Evolutionary conservation across 2,113 vertebrate genomes (phyloP).

Genomic region (Sinocyclocheilus anshuiensis): DNA sequence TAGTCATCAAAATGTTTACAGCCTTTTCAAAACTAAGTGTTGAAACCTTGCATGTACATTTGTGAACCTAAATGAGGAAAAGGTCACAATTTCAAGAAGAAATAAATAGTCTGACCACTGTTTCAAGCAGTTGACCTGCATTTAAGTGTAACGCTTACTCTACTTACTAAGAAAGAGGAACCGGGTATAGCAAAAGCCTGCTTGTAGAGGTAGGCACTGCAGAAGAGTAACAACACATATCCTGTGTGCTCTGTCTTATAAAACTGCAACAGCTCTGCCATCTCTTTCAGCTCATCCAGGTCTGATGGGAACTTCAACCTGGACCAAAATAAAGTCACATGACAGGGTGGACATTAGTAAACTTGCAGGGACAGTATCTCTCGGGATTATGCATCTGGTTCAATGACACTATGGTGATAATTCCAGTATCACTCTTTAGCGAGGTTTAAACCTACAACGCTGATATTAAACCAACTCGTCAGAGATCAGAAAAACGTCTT

Average conservation of each 20-base stretch:
- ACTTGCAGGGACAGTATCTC: background rate
- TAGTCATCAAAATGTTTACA: background rate
- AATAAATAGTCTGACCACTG: background rate
- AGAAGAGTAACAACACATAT: conserved; percentile 90
- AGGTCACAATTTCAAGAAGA: background rate
- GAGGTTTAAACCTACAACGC: background rate
- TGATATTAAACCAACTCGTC: background rate
- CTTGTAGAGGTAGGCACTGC: conserved; percentile 95
- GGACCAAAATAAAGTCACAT: conserved; percentile 11
- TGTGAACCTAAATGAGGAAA: background rate
- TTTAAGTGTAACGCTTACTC: background rate
- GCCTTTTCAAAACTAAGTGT: background rate
- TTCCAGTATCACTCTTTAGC: background rate
- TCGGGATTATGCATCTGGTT: background rate
- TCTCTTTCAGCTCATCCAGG: conserved; percentile 86
- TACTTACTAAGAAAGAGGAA: conserved; percentile 89
- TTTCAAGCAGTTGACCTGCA: background rate
- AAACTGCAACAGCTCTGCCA: conserved; percentile 84
- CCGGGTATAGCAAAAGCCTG: conserved; percentile 97
- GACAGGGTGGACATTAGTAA: background rate
- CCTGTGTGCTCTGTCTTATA: conserved; percentile 87
- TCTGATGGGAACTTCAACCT: conserved; percentile 94
- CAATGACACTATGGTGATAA: background rate
- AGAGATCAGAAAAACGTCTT: background rate
- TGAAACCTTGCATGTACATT: background rate